These are phyloP conservation scores for Meloe dianella DNA, from an alignment of 2,888 invertebrate genomes.

Conservation along the genomic window DNA sequence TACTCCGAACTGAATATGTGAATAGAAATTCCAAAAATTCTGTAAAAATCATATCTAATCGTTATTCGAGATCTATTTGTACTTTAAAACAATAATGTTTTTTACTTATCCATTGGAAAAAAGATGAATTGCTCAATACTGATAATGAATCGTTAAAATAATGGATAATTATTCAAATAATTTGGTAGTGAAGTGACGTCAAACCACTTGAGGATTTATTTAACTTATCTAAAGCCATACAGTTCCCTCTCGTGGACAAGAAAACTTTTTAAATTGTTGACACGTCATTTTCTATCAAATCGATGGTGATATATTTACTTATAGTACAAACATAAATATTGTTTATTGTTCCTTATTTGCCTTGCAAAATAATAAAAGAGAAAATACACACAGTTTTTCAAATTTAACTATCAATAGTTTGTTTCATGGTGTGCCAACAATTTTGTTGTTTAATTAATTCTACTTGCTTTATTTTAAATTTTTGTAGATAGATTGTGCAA, in stretches of 20 bases:
- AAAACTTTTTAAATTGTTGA: neutral
- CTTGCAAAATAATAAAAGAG: too few species aligned
- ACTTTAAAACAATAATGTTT: neutral
- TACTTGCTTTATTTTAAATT: neutral
- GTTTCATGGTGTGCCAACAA: too few species aligned
- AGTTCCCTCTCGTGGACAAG: neutral
- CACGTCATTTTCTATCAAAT: neutral
- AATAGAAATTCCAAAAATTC: neutral
- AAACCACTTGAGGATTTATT: neutral
- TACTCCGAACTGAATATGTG: too few species aligned
- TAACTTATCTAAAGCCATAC: neutral
- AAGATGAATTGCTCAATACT: neutral
- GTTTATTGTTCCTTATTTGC: too few species aligned
- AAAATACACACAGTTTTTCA: too few species aligned
- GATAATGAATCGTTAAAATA: neutral
- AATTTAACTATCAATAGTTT: too few species aligned
- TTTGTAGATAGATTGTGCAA: neutral
- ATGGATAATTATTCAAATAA: neutral
- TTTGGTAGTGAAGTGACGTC: neutral
- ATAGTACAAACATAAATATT: too few species aligned
- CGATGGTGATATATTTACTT: too few species aligned
- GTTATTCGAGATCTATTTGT: neutral
- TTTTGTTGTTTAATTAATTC: too few species aligned
- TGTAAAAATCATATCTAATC: neutral
- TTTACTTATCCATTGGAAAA: neutral